These are phyloP conservation scores for Corvus hawaiiensis DNA, from an alignment of 2,113 vertebrate species.

Conservation along the genomic window DNA sequence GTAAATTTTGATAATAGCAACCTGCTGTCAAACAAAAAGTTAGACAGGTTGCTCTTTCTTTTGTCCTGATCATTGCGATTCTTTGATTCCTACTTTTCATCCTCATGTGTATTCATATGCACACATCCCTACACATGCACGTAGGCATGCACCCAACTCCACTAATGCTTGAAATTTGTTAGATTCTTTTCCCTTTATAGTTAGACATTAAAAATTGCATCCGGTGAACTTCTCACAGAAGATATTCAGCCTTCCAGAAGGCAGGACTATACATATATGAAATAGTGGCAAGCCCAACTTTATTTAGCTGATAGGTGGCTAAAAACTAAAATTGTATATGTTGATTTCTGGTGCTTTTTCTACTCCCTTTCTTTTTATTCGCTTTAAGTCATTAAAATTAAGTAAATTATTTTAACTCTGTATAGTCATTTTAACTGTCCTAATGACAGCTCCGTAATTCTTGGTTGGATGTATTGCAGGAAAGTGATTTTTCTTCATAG, in stretches of 20 bases:
- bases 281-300: background rate
- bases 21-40: background rate
- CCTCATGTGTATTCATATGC: background rate
- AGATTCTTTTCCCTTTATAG: conserved; percentile 42
- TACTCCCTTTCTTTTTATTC: background rate
- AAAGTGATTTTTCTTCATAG: background rate
- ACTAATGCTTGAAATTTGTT: conserved; percentile 21
- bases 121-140: background rate
- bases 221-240: background rate
- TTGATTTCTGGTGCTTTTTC: background rate
- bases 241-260: background rate
- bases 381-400: background rate
- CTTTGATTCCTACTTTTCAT: background rate
- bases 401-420: background rate
- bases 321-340: background rate
- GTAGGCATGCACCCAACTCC: background rate
- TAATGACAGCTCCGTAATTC: background rate
- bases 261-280: background rate
- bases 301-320: background rate
- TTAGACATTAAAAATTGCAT: background rate
- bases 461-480: background rate
- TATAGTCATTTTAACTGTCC: background rate
- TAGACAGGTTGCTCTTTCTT: background rate
- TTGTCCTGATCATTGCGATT: background rate
- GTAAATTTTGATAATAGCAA: background rate